Base-by-base conservation (phyloP, 2,113 vertebrate species). In the Dinomys branickii region DNA sequence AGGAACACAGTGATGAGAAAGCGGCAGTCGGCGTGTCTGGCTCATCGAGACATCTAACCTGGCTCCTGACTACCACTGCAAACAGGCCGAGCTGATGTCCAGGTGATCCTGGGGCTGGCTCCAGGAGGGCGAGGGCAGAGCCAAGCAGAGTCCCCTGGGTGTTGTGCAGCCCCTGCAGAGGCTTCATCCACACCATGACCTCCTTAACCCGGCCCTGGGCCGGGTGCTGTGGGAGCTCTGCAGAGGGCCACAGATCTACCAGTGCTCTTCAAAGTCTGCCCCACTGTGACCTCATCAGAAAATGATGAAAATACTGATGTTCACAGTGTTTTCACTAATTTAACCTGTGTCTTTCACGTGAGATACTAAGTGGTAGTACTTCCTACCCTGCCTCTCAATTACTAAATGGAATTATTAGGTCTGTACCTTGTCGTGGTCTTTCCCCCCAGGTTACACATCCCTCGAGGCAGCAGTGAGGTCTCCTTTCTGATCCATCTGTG, bases 121-220 rank as follows among this genome's bases (percentile, higher is more conserved):
- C 41, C 30, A 14, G 5, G 19, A 0, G 1, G 47, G 19, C 9
- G 22, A 38, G 10, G 69, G 1, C 3, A 71, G n/a, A 4, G 22
- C 20, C 22, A 20, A 20, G 20, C 7, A 67, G 35, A 67, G 35
- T 19, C 2, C 16, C 10, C 69, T 41, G n/a, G 67, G 35, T 38
- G 16, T 35, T 69, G 35, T 3, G 6, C 35, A 38, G n/a, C 9
- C 52, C 50, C 20, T 22, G 8, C 4, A 1, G 50, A 17, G 20
- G 28, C 61, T 88, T 56, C n/a, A 47, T n/a, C 75, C 58, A 47
- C 8, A 44, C 4, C 4, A 41, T 0, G 35, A 4, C 30, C 12
- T 30, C 13, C 47, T 65, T 30, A 65, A 5, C 30, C 30, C 63
- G 28, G 30, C 63, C 26, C 28, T 0, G 8, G 20, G 30, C 9